Evolutionary conservation across 1,140 invertebrate species (phyloP).

Genomic region (Cylas formicarius): DNA sequence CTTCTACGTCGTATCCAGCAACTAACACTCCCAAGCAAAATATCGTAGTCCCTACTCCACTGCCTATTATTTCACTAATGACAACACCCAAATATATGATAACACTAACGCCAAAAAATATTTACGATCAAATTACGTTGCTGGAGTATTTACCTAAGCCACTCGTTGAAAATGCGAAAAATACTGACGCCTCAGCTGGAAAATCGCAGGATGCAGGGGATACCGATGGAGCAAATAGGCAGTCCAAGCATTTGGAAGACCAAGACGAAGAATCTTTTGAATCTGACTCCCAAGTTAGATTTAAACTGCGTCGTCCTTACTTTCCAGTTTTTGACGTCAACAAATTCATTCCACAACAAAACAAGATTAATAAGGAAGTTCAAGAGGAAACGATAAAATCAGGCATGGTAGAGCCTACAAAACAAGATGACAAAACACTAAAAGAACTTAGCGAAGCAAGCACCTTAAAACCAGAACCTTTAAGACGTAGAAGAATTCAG

Average conservation of each 20-base stretch:
- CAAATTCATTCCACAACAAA: conserved; percentile 7
- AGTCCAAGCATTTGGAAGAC: no score
- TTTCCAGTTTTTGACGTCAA: conserved; percentile 5
- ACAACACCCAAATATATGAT: conserved; percentile 32
- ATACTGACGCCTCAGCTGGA: no score
- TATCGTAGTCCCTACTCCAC: neutral
- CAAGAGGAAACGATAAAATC: neutral
- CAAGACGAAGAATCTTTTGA: no score
- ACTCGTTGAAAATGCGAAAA: conserved; percentile 6
- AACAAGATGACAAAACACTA: neutral
- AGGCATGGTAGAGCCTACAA: conserved; percentile 1
- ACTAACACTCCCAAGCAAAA: no score
- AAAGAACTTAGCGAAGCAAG: neutral
- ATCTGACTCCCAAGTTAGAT: conserved; percentile 1
- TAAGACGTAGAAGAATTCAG: conserved; percentile 12
- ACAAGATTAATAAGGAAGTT: neutral
- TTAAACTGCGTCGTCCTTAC: neutral
- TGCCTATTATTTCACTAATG: conserved; percentile 13
- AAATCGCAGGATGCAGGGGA: no score
- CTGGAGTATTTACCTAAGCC: conserved; percentile 26
- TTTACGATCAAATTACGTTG: conserved; percentile 32
- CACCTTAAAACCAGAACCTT: conserved; percentile 16
- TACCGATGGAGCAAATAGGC: no score
- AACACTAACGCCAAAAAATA: conserved; percentile 30
- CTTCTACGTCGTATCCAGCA: no score